Evolutionary conservation across 2,113 vertebrate genomes (phyloP), one percentile per base, ranked within the genome.

Genomic region (Lophochroa leadbeateri): DNA sequence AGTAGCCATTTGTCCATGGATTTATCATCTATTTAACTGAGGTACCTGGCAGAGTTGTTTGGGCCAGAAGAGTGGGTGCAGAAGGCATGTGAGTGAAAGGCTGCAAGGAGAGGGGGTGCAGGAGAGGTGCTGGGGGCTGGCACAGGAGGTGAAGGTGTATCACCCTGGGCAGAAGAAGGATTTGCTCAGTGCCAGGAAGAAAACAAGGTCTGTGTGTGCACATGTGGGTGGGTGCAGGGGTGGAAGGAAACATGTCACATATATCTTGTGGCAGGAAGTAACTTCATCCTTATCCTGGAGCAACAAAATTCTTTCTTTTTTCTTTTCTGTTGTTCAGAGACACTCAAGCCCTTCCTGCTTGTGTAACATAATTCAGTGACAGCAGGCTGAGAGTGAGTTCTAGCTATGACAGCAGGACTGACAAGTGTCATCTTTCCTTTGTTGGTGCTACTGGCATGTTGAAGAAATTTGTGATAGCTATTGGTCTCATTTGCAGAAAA

Each of bases 381-480:
- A 69, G 57, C 33, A 67, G 58, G 35, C 33, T 67, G 53, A 65
- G 76, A 52, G 6, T 9, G 27, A 70, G n/a, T 25, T 89, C 46
- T 75, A 77, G 44, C 58, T 77, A 19, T 37, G n/a, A 63, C 46
- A 74, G 28, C 11, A 77, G 25, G 60, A 84, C n/a, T 87, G 24
- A 7, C 25, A 63, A 91, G 13, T 67, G 55, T 70, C 87, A 43
- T 10, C 55, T 75, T 95, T 77, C 72, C 41, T 89, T 50, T 82
- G 44, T 29, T 0, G 3, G 23, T 3, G 2, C 21, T 55, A 55
- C 19, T 0, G 1, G 15, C 6, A 18, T 27, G 24, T 31, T 4
- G 6, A 50, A 74, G 33, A 82, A 50, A 29, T 18, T 17, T 52
- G 3, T 53, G 39, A 49, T 5, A 87, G 14, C 16, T 25, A n/a